Percentiles rank a stretch among this genome's conserved stretches.
Conservation (phyloP, 2,113 vertebrate species). For the Petrocephalus zakoni region DNA sequence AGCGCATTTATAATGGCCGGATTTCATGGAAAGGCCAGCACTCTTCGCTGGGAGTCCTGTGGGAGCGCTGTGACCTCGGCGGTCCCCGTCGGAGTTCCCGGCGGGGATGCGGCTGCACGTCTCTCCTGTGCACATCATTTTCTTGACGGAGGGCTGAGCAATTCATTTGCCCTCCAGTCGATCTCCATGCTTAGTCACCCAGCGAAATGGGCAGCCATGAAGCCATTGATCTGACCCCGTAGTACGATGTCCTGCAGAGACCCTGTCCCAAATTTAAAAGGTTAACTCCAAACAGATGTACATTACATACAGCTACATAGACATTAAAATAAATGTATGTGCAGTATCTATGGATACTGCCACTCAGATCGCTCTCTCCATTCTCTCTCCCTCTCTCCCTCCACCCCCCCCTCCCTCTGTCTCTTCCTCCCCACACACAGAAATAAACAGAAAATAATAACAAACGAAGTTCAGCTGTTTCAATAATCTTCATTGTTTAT, state of each 20-base stretch:
- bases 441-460: too few species aligned
- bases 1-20: not conserved
- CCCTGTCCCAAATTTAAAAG: not conserved
- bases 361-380: too few species aligned
- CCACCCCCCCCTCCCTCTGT: too few species aligned
- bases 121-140: not conserved
- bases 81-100: not conserved
- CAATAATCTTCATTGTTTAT: too few species aligned
- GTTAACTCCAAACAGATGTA: not conserved
- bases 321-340: not conserved
- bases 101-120: not conserved
- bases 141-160: slow-evolving; percentile 5
- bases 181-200: not conserved
- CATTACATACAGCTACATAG: not conserved
- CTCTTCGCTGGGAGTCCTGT: not conserved
- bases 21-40: not conserved
- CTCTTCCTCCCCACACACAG: too few species aligned
- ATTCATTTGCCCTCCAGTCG: not conserved
- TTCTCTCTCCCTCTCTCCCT: too few species aligned
- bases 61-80: not conserved
- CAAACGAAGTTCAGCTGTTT: too few species aligned
- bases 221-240: not conserved
- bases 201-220: not conserved
- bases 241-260: not conserved
- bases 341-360: not conserved